Base-by-base conservation (phyloP, 2,888 invertebrate genomes). In the Cancer borealis region DNA sequence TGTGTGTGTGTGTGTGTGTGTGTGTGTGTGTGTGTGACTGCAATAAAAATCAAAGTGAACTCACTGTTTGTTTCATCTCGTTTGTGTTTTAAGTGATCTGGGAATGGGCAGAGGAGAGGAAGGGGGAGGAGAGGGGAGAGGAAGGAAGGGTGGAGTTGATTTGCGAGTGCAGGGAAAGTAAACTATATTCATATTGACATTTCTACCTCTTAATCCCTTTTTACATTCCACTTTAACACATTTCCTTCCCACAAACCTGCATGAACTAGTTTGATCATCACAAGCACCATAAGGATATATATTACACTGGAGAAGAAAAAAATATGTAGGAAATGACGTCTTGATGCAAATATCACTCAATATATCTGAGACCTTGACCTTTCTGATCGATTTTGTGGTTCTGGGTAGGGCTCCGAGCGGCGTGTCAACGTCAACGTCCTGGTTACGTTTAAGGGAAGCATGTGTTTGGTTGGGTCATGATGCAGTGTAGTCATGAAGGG, bases 31-130 rank as follows among this genome's bases (percentile, higher is more conserved):
- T 84, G 84, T 60, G 73, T 73, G 47, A 66, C 17, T 4, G 30
- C 30, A 39, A 73, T 91, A 91, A 60, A 91, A 39, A 73, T 66
- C 54, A 39, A 92, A 87, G 87, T 92, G 49, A 12, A 87, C 49
- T 87, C 49, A 54, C 87, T 87, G 84, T 87, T 92, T 87, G 84
- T 87, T 92, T 87, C 49, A 92, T 88, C 84, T 92, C 54, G 54
- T 60, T 92, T 60, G 30, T 60, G 26, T 21, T 92, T 60, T 73
- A 87, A 66, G 66, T 49, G 66, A 66, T 47, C 45, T n/a, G 30
- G 46, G 12, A 45, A 45, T 8, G 17, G 8, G 17, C 26, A 30
- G 54, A 39, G 91, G 46, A 14, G 2, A 10, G 30, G 39, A 12
- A 12, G 14, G 17, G 54, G 10, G 47, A 47, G n/a, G 12, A 8